Base-by-base conservation (phyloP, 2,888 invertebrate species). In the Hyles lineata region DNA sequence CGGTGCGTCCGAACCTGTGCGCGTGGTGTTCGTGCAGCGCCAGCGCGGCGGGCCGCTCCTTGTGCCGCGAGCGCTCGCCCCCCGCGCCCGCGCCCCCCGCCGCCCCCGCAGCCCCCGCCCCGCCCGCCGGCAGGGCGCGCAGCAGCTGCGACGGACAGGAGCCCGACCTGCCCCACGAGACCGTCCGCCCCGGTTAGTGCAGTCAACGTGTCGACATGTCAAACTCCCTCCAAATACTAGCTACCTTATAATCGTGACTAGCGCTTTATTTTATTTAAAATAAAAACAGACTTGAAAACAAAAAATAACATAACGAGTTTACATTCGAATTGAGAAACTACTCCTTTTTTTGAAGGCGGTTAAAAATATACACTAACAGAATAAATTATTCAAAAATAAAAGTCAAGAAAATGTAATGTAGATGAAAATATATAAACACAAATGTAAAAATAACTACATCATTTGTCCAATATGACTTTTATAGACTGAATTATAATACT, bases 141-240 rank as follows among this genome's bases (percentile, higher is more conserved):
- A 98, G 96, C 90, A 98, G 96, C 91, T 98, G 98, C 92, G 98
- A 98, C 80, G 98, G 98, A 90, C 98, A 98, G 82, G 98, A 98
- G 76, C 98, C 98, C 84, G 98, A 98, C 96, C 98, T 97, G 93
- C 75, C 73, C n/a, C n/a, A n/a, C n/a, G n/a, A n/a, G n/a, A n/a
- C 71, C 67, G 21, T 23, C 52, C 32, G 59, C n/a, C 67, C 50
- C 35, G 15, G 55, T 61, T 59, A 63, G 67, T 58, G 67, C 17
- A n/a, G 29, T 29, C 29, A 29, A 29, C 29, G 63, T 60, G 70
- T 67, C 74, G 32, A 62, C 60, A 50, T 7, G 17, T 72, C 63
- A 72, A 72, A n/a, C 55, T 11, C 15, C 11, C 11, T 43, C 7
- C 19, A 15, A 0, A 52, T n/a, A 55, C 6, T 8, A 7, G 15